Percentiles rank a stretch among this genome's conserved stretches.
Evolutionary conservation across 2,797 vertebrate species (phyloP).

Genomic region (Fistularia commersonii): DNA sequence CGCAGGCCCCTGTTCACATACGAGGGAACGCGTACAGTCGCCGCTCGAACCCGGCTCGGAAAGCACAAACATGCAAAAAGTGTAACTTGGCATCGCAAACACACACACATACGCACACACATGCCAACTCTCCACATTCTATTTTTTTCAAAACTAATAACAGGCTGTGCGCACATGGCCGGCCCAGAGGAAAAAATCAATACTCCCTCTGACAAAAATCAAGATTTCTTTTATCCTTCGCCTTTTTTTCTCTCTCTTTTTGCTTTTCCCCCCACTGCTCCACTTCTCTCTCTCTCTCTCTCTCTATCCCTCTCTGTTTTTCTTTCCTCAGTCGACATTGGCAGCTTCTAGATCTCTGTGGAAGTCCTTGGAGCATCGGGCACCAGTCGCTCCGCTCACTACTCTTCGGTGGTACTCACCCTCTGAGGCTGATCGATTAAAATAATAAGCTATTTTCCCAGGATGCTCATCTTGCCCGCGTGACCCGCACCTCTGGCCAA

Average conservation of each 20-base stretch:
- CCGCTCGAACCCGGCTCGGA: constrained; percentile 21
- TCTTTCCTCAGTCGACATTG: constrained; percentile 43
- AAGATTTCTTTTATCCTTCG: constrained; percentile 78
- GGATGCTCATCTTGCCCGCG: constrained; percentile 42
- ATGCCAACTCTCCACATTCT: constrained; percentile 37
- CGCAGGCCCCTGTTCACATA: constrained; percentile 27
- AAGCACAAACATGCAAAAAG: constrained; percentile 38
- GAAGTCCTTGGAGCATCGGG: constrained; percentile 57
- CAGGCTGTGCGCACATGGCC: constrained; percentile 71
- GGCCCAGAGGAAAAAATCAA: constrained; percentile 79
- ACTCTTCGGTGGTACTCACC: constrained; percentile 47
- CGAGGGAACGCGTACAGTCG: constrained; percentile 14
- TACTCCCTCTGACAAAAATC: constrained; percentile 80
- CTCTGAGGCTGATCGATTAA: constrained; percentile 64
- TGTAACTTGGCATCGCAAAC: constrained; percentile 9
- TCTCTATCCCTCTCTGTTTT: constrained; percentile 19
- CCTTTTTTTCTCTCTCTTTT: constrained; percentile 52
- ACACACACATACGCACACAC: constrained; percentile 19
- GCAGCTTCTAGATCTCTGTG: constrained; percentile 53
- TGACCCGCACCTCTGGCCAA: constrained; percentile 35
- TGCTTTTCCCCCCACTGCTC: constrained; percentile 37
- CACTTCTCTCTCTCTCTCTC: constrained; percentile 40
- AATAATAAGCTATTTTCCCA: constrained; percentile 72
- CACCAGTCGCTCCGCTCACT: constrained; percentile 40
- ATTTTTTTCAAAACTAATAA: constrained; percentile 79